These are phyloP conservation scores for Acanthoscelides obtectus DNA, from an alignment of 2,888 invertebrate genomes.

Conservation along the genomic window DNA sequence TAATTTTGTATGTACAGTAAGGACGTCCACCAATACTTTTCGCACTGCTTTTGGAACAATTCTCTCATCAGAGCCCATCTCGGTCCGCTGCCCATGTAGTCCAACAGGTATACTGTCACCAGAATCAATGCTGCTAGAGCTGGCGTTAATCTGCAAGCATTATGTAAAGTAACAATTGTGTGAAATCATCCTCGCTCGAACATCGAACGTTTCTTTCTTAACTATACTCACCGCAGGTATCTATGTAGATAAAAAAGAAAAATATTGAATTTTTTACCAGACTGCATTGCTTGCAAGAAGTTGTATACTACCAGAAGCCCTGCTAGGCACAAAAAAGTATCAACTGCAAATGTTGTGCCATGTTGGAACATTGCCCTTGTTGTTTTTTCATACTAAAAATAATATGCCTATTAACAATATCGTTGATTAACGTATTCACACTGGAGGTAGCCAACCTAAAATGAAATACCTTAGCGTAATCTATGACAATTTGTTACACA, in stretches of 20 bases:
- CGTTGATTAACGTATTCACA: too few relatives aligned
- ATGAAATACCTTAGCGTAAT: too few relatives aligned
- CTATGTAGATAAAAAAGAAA: constrained; percentile 10
- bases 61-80: constrained; percentile 41
- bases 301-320: constrained; percentile 21
- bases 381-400: background rate
- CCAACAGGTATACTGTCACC: constrained; percentile 47
- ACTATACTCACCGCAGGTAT: constrained; percentile 8
- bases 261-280: constrained; percentile 5
- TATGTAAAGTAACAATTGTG: too few relatives aligned
- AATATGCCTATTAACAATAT: too few relatives aligned
- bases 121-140: constrained; percentile 47
- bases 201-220: background rate
- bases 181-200: too few relatives aligned
- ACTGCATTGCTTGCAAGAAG: constrained; percentile 18
- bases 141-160: constrained; percentile 48
- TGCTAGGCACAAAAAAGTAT: constrained; percentile 22
- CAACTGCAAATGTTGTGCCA: constrained; percentile 22
- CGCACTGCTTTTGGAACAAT: constrained; percentile 26
- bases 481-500: too few relatives aligned
- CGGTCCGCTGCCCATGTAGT: constrained; percentile 50
- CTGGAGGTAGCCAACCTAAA: too few relatives aligned
- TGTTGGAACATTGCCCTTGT: constrained; percentile 17
- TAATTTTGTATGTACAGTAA: constrained; percentile 36
- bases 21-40: constrained; percentile 34